Evolutionary conservation across 2,888 invertebrate species (phyloP), one percentile per base, ranked within the genome.

Genomic region (Agrotis ipsilon): DNA sequence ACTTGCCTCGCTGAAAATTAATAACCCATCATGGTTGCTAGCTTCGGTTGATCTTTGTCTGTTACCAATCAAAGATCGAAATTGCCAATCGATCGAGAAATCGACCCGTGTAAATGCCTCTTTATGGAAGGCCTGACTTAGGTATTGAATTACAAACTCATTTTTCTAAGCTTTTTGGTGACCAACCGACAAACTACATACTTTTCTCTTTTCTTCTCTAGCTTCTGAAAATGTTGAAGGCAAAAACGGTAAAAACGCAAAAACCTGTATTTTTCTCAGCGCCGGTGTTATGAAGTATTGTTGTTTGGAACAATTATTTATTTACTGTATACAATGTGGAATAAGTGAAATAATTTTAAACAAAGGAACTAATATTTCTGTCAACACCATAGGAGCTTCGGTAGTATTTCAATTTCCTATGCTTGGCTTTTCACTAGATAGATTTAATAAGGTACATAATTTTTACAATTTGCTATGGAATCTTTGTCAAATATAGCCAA

Each of bases 401-500:
- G 18, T 48, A 75, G 27, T n/a, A 54, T 43, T 66, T 55, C 9
- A 54, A 48, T 43, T 39, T 45, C 1, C 45, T 54, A 45, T 43
- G 1, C 55, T 32, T 43, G 13, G 18, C 13, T 39, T 46, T 74
- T 19, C 19, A 45, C 3, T 7, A 43, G 14, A 14, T 32, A 55
- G 6, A 18, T 55, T 7, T 24, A 39, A 39, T 1, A 9, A 39
- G 39, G 39, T 39, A 39, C 9, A 11, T 39, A 45, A 32, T 39
- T 19, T 18, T 75, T 27, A 19, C 18, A 18, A 43, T 43, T 59
- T 60, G 14, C 18, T 54, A 92, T 92, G 92, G 90, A 92, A 68
- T 75, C 87, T n/a, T 63, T 85, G 69, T 49, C 75, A 61, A 80
- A 78, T 75, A 81, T 75, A 21, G 78, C 82, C 57, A 93, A 91